Base-by-base conservation (phyloP, 2,113 vertebrate species). In the Hydrochoerus hydrochaeris region DNA sequence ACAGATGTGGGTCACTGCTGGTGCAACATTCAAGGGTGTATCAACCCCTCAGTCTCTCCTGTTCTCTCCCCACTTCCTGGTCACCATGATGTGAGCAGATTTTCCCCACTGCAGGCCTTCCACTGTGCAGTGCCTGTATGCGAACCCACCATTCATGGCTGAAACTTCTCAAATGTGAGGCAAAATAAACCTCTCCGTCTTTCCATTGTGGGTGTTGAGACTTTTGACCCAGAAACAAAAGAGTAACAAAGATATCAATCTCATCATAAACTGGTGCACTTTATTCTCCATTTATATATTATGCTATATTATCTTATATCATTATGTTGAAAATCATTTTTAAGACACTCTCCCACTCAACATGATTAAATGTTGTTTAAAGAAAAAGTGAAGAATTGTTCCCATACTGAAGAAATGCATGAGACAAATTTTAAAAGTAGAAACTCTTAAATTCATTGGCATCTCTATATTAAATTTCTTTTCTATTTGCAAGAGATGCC, bases 361-460 rank as follows among this genome's bases (percentile, higher is more conserved):
- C 52, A 4, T 83, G 57, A 86, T 81, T 91, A 81, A 77, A 67
- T 91, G 88, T 86, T 90, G 44, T 83, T 10, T 85, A 91, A 86
- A 30, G 5, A 96, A 96, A 58, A 91, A 69, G 20, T 58, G 16
- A 3, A 88, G 12, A 91, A 69, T 41, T 69, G 1, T 69, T 90
- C 1, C 19, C 58, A 84, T 62, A 57, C 54, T 90, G 12, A 93
- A 22, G 16, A 95, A 94, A 95, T 65, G 3, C 88, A 58, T 90
- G 80, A 3, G 32, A 54, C 88, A 35, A 85, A 75, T 28, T 84
- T 78, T 46, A 52, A 62, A 94, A 65, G 30, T 2, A 46, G 32
- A 19, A 73, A 84, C 58, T 81, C 85, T 3, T 57, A 78, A 92
- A 88, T 65, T 7, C 28, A 85, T 7, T 82, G 28, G 44, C n/a